Evolutionary conservation across 2,797 vertebrate genomes (phyloP), one percentile per base, ranked within the genome.

Genomic region (Huso huso): DNA sequence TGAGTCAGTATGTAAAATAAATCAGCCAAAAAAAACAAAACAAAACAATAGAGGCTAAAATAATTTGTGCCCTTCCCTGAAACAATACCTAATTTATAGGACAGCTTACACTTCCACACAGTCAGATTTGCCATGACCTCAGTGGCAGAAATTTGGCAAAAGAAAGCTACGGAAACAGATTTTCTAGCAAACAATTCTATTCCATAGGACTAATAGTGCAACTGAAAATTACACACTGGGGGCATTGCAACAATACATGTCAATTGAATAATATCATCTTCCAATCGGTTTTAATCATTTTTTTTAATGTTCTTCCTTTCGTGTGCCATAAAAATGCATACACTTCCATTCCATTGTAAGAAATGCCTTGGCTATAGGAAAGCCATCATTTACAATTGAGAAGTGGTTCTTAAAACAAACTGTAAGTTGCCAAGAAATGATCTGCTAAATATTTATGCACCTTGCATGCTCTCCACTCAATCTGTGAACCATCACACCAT

Each of bases 81-180:
- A 64, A 68, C 11, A 49, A 50, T n/a, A 13, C 62, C 6, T 49
- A 51, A 57, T 6, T 23, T 18, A 7, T 9, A 23, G 8, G 51
- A 51, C n/a, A 60, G 57, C 69, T 61, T 67, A 69, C 63, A 67
- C 65, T 52, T 65, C 66, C 64, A 66, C 51, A 64, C 67, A 69
- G 7, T 48, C 59, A 78, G 69, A 68, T 72, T 70, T 79, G 69
- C 77, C 6, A n/a, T 70, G 63, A 69, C 65, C 61, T 73, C 63
- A 63, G 49, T 11, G 67, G 55, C 0, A 68, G 66, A 74, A 70
- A 12, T 68, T 62, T 62, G 58, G 72, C 23, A 68, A 64, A n/a
- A 9, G 51, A 13, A 72, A 70, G 69, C 60, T 51, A 66, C 74
- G 73, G 77, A 48, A 77, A 68, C 63, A 65, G 63, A 7, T 69